Evolutionary conservation across 2,888 invertebrate species (phyloP), one percentile per base, ranked within the genome.

Genomic region (Agrotis segetum): DNA sequence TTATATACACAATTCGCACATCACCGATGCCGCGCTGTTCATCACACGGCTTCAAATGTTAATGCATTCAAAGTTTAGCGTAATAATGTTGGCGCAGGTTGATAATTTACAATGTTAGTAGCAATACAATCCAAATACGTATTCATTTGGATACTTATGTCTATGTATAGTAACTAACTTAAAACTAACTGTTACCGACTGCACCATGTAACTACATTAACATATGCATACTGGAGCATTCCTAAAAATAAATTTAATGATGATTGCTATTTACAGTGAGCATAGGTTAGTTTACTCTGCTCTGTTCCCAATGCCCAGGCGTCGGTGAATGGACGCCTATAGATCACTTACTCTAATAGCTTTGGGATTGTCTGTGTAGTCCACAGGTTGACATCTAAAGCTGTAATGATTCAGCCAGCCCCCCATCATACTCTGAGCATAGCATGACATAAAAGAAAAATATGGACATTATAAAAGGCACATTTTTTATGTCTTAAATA

Each of bases 391-490:
- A 97, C 99, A 99, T 92, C 97, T 97, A 92, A 98, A 97, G 95
- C 97, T 98, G 97, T 99, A 99, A 92, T 98, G 97, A 91, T 97
- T 97, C 97, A 98, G 98, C 99, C 99, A 99, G 93, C 99, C 99
- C 91, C 98, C 98, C 97, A 98, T 98, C 97, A 98, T 97, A 96
- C 98, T 97, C 98, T 98, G 92, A 91, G 90, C 89, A 89, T 89
- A 96, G 94, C 89, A 90, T 88, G 90, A 88, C 78, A 92, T 92
- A 92, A 87, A 88, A 87, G 16, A 79, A 80, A 80, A 83, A 86
- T 66, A 75, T 94, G 95, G 89, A 80, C 34, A 67, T 67, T 73
- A 70, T 58, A 72, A 53, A 62, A 21, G 24, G 44, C 19, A 68
- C 47, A 67, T 55, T 19, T 49, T 14, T 47, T 59, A 49, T 13